These are phyloP conservation scores for Bufo gargarizans DNA, from an alignment of 2,113 vertebrate species.

Conservation along the genomic window DNA sequence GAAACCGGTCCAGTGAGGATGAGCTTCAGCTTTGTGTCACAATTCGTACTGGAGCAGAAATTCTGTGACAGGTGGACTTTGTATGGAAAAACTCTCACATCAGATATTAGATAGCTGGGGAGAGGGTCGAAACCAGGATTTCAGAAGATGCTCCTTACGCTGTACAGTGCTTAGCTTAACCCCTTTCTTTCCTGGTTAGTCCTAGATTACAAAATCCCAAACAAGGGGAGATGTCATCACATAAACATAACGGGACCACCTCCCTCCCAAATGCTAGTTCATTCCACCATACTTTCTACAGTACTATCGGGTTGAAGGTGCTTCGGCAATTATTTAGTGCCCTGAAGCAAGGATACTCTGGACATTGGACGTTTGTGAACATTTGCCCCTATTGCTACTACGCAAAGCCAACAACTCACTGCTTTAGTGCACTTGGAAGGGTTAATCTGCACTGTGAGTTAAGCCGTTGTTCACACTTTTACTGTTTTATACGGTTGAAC, in stretches of 20 bases:
- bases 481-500: no score
- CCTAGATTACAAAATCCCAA: background rate
- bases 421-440: no score
- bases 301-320: background rate
- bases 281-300: background rate
- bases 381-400: no score
- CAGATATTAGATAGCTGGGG: background rate
- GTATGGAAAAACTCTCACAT: background rate
- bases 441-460: no score
- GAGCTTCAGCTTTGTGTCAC: background rate
- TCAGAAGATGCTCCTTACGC: background rate
- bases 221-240: background rate
- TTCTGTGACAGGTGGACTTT: background rate
- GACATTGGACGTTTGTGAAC: no score
- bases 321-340: background rate
- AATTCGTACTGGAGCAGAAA: background rate
- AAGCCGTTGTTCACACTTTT: no score
- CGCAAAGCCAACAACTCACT: no score
- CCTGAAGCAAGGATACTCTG: no score
- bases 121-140: background rate
- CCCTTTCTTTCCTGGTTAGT: background rate
- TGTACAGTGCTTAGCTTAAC: background rate
- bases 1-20: background rate
- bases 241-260: background rate
- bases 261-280: background rate